Percentiles rank a stretch among this genome's conserved stretches.
Conservation (phyloP, 2,888 invertebrate genomes). For the Zelleria hepariella region DNA sequence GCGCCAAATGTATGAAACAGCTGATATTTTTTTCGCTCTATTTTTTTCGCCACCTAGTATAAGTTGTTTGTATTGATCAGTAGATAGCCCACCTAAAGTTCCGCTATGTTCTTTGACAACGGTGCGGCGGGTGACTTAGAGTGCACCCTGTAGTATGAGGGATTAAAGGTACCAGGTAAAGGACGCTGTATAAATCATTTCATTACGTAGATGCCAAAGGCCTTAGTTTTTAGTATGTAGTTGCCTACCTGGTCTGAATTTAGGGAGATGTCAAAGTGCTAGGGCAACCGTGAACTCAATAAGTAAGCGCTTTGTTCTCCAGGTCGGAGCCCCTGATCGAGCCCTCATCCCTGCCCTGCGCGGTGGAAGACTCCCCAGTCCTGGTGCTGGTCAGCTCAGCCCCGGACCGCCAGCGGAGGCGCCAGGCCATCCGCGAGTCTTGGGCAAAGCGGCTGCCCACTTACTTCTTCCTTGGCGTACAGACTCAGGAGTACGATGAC, state of each 20-base stretch:
- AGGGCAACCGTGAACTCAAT: background rate
- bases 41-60: no score
- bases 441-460: conserved; percentile 70
- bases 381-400: conserved; percentile 70
- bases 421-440: conserved; percentile 70
- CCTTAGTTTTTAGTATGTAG: no score
- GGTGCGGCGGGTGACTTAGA: no score
- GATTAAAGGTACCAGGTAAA: no score
- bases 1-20: no score
- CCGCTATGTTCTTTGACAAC: no score
- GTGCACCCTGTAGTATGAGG: no score
- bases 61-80: no score
- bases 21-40: no score
- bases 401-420: conserved; percentile 54
- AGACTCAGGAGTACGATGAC: conserved; percentile 28
- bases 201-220: background rate
- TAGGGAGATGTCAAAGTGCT: background rate
- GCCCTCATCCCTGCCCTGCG: conserved; percentile 35
- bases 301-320: no score
- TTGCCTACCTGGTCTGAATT: background rate
- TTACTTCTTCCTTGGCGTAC: conserved; percentile 70
- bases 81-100: no score
- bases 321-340: conserved; percentile 32
- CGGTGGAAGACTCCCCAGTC: conserved; percentile 27
- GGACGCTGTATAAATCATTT: no score